Evolutionary conservation across 2,113 vertebrate species (phyloP).

Genomic region (Protobothrops flavoviridis): DNA sequence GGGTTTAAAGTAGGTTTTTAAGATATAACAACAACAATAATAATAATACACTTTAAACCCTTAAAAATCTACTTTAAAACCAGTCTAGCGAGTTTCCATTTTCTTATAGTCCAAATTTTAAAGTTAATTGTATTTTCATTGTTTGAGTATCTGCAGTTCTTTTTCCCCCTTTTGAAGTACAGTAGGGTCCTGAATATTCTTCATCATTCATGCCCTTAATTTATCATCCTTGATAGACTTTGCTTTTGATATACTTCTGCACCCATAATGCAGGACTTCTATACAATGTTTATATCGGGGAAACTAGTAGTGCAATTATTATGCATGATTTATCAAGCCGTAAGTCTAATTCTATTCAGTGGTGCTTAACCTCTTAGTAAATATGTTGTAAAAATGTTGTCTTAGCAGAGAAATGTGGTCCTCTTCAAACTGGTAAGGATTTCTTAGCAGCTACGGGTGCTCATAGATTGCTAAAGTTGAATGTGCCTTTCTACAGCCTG

Average conservation of each 20-base stretch:
- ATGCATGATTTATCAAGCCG: neutral
- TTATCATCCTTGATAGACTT: neutral
- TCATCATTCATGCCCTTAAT: neutral
- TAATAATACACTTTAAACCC: too few relatives aligned
- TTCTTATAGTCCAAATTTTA: neutral
- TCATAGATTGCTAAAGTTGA: neutral
- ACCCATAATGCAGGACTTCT: neutral
- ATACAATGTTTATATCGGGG: neutral
- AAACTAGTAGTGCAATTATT: neutral
- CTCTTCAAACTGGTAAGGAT: neutral
- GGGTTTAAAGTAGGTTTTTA: too few relatives aligned
- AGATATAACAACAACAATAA: too few relatives aligned
- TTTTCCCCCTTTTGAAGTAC: too few relatives aligned
- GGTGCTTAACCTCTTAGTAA: neutral
- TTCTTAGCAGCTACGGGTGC: neutral
- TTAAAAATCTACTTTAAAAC: neutral
- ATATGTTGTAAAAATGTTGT: neutral
- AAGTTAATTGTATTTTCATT: constrained; percentile 10
- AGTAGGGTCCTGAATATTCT: neutral
- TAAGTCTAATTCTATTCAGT: neutral
- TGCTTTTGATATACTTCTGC: neutral
- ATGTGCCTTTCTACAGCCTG: neutral
- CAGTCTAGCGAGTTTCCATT: neutral
- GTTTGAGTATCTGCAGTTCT: neutral
- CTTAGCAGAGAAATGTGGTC: neutral